A percentile compares a stretch with the other conserved stretches of the same genome.
Conservation (phyloP, 2,113 vertebrate genomes). For the Scortum barcoo region DNA sequence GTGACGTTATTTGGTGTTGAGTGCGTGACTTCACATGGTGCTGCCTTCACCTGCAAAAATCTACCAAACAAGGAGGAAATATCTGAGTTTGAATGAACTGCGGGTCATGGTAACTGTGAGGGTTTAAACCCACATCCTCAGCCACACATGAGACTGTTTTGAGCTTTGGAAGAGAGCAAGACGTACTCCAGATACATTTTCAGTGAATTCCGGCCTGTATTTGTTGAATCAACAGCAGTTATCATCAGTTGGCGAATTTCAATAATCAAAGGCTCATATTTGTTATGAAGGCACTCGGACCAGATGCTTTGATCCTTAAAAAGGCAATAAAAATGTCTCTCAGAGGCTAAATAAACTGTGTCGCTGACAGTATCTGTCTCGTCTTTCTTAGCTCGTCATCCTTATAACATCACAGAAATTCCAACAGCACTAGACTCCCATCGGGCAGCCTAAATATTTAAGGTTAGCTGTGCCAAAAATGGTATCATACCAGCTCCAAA, state of each 20-base stretch:
- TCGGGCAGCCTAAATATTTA: slow-evolving; percentile 52
- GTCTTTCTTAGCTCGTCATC: slow-evolving; percentile 21
- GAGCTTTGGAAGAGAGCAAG: background rate
- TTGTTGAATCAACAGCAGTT: slow-evolving; percentile 50
- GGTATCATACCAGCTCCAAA: slow-evolving; percentile 19
- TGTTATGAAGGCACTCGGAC: slow-evolving; percentile 52
- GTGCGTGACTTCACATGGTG: background rate
- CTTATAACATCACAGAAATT: slow-evolving; percentile 18
- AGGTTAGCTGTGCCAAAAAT: slow-evolving; percentile 24
- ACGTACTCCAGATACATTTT: slow-evolving; percentile 26
- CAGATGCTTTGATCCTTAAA: slow-evolving; percentile 37
- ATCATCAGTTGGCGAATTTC: slow-evolving; percentile 41
- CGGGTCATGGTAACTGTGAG: background rate
- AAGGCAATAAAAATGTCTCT: slow-evolving; percentile 29
- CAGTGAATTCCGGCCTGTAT: slow-evolving; percentile 24
- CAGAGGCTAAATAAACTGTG: slow-evolving; percentile 33
- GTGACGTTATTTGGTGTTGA: background rate
- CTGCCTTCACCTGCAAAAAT: background rate
- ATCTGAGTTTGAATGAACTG: background rate
- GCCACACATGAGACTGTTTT: background rate
- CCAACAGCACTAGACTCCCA: background rate
- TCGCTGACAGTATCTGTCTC: slow-evolving; percentile 38
- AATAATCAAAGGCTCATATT: slow-evolving; percentile 60
- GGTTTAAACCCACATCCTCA: slow-evolving; percentile 27
- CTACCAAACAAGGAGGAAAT: background rate